Conservation (phyloP, 2,888 invertebrate genomes). For the Ormyrus nitidulus region DNA sequence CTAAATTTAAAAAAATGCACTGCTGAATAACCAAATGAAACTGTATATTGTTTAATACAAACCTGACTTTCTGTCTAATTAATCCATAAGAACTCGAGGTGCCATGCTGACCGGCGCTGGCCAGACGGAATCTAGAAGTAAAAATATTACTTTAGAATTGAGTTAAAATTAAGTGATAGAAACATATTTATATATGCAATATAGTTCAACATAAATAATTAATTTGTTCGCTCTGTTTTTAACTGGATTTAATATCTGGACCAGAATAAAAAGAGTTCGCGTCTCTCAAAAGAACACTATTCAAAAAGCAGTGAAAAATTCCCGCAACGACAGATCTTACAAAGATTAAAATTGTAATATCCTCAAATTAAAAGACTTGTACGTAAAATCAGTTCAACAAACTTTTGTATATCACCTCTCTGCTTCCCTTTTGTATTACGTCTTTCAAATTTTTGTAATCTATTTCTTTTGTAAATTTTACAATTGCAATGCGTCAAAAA, state of each 20-base stretch:
- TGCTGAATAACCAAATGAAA: no score
- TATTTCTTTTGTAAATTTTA: slow-evolving; percentile 1
- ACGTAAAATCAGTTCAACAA: background rate
- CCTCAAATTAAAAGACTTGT: slow-evolving; percentile 17
- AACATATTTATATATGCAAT: no score
- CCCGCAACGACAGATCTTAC: background rate
- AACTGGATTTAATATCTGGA: no score
- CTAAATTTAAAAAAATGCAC: no score
- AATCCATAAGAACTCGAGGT: slow-evolving; percentile 9
- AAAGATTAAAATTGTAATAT: slow-evolving; percentile 2
- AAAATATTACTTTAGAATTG: slow-evolving; percentile 7
- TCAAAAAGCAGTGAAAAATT: slow-evolving; percentile 7
- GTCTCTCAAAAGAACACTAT: slow-evolving; percentile 32
- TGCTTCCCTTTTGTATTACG: slow-evolving; percentile 6
- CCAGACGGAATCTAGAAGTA: slow-evolving; percentile 54
- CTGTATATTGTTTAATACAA: no score
- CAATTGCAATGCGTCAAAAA: background rate
- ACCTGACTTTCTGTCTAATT: background rate
- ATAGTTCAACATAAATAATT: no score
- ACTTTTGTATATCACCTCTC: slow-evolving; percentile 1
- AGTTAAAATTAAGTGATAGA: background rate
- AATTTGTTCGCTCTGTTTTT: no score
- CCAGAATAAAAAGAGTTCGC: slow-evolving; percentile 5
- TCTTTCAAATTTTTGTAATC: background rate
- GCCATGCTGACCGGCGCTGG: slow-evolving; percentile 42